phyloP scores from a whole-genome alignment of 2,888 invertebrate species.

The Meandrusa payeni region DNA sequence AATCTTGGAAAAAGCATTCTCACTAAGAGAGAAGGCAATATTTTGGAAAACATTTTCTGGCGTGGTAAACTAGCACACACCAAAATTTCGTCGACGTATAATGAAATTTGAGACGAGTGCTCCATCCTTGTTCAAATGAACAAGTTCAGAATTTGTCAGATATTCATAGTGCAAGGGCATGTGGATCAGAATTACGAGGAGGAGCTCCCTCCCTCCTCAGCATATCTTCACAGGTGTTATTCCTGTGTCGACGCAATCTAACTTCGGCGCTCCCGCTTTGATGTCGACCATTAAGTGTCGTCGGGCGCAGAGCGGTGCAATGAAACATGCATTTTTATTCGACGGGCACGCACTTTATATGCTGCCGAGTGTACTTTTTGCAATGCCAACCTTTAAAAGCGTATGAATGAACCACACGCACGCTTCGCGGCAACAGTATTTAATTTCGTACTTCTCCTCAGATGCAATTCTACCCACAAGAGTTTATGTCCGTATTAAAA shows the following conservation, averaged over 20 bases:
- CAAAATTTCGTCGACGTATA: too few species aligned
- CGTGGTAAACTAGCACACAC: neutral
- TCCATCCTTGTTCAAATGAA: too few species aligned
- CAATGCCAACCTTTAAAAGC: conserved; percentile 6
- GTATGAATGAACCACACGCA: conserved; percentile 22
- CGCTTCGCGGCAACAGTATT: conserved; percentile 1
- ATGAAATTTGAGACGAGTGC: too few species aligned
- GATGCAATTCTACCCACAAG: too few species aligned
- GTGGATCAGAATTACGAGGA: too few species aligned
- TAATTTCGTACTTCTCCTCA: conserved; percentile 3
- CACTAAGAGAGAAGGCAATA: too few species aligned
- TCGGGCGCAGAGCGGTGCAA: conserved; percentile 15
- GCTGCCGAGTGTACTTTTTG: conserved; percentile 14
- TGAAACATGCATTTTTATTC: conserved; percentile 22
- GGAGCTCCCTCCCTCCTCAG: too few species aligned
- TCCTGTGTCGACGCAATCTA: conserved; percentile 1
- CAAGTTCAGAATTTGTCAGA: too few species aligned
- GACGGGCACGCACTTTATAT: conserved; percentile 16
- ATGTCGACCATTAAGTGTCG: conserved; percentile 18
- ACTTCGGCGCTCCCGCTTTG: conserved; percentile 14
- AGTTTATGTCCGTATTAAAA: too few species aligned
- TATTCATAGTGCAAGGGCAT: too few species aligned
- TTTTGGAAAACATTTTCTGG: too few species aligned
- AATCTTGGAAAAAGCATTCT: too few species aligned
- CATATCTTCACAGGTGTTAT: conserved; percentile 1